Conservation (phyloP, 2,888 invertebrate genomes). For the Luperina nickerlii region DNA sequence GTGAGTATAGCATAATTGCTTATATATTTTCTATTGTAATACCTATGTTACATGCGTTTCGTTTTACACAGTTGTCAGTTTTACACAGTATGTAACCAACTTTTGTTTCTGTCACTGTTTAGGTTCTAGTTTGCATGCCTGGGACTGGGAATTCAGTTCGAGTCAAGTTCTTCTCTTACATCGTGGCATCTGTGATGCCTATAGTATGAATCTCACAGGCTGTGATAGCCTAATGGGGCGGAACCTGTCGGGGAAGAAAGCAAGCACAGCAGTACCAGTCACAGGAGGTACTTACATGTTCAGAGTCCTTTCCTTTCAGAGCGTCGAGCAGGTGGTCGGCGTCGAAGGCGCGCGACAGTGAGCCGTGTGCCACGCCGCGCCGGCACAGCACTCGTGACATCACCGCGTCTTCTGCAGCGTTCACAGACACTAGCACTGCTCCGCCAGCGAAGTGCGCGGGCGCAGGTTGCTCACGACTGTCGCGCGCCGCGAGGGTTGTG, state of each 20-base stretch:
- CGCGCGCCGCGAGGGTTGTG: constrained; percentile 24
- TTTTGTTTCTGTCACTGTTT: neutral
- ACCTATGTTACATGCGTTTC: too few species aligned
- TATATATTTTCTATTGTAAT: too few species aligned
- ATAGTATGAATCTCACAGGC: neutral
- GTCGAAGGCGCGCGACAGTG: constrained; percentile 72
- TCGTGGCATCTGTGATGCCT: neutral
- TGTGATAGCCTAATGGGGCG: neutral
- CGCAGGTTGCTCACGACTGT: constrained; percentile 57
- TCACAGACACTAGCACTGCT: constrained; percentile 7
- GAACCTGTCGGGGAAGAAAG: too few species aligned
- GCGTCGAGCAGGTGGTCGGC: constrained; percentile 72
- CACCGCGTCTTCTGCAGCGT: neutral
- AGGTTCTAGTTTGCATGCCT: neutral
- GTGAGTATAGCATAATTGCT: too few species aligned
- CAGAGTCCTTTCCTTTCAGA: constrained; percentile 55
- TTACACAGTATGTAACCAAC: too few species aligned
- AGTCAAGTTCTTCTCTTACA: neutral
- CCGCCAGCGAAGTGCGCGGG: constrained; percentile 15
- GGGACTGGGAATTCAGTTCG: neutral
- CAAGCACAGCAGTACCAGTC: neutral
- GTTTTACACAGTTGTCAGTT: too few species aligned
- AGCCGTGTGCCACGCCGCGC: constrained; percentile 77
- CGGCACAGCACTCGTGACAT: constrained; percentile 71
- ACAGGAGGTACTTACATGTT: constrained; percentile 50